phyloP scores from a whole-genome alignment of 2,888 invertebrate genomes.

The Hirtodrosophila cameraria region DNA sequence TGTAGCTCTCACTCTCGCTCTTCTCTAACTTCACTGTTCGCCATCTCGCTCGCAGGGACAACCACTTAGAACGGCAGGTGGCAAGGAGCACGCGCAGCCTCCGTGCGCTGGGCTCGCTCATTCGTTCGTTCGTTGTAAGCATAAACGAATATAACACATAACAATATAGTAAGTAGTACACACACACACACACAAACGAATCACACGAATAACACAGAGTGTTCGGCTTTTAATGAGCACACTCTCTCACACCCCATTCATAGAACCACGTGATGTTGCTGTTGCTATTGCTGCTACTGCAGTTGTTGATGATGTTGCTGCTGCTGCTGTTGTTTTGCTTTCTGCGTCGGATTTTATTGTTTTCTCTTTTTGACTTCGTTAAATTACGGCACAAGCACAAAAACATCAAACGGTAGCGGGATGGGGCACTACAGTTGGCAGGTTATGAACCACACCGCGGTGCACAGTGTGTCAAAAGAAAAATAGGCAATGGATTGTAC shows the following conservation, averaged over 20 bases:
- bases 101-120: slow-evolving; percentile 58
- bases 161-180: slow-evolving; percentile 55
- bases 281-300: slow-evolving; percentile 6
- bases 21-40: slow-evolving; percentile 20
- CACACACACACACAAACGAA: slow-evolving; percentile 38
- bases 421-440: slow-evolving; percentile 12
- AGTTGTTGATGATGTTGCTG: slow-evolving; percentile 28
- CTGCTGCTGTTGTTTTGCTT: slow-evolving; percentile 30
- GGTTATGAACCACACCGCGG: slow-evolving; percentile 31
- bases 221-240: slow-evolving; percentile 52
- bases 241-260: slow-evolving; percentile 41
- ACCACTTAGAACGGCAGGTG: slow-evolving; percentile 63
- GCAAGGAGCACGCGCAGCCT: slow-evolving; percentile 72
- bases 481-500: too few relatives aligned
- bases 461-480: neutral
- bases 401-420: slow-evolving; percentile 48
- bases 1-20: neutral
- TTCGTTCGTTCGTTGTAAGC: slow-evolving; percentile 52
- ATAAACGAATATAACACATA: slow-evolving; percentile 67
- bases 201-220: slow-evolving; percentile 18
- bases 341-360: slow-evolving; percentile 72
- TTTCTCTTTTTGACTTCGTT: slow-evolving; percentile 82
- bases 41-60: slow-evolving; percentile 47
- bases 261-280: slow-evolving; percentile 14
- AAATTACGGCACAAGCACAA: slow-evolving; percentile 83